Evolutionary conservation across 1,140 invertebrate species (phyloP).

Genomic region (Tetragonula clypearis): DNA sequence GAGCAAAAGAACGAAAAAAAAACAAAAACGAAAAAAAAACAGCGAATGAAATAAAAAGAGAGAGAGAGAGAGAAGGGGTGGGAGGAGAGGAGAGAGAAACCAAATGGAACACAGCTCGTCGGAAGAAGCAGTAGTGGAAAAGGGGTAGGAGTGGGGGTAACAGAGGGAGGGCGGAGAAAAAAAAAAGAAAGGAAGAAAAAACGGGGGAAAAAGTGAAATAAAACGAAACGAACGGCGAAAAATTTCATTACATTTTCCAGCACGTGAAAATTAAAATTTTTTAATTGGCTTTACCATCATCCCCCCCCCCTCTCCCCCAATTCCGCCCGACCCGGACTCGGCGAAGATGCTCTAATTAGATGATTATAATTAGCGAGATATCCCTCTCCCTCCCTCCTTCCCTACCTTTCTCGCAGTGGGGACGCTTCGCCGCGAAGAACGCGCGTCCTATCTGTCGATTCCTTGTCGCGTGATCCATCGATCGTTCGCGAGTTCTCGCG

Average conservation of each 20-base stretch:
- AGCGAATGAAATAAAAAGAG: background rate
- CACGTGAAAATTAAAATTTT: conserved; percentile 55
- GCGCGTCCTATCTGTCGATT: background rate
- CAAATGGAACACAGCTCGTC: conserved; percentile 29
- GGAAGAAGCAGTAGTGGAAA: background rate
- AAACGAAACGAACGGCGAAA: conserved; percentile 41
- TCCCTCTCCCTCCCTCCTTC: background rate
- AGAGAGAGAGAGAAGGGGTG: background rate
- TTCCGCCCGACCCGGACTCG: conserved; percentile 21
- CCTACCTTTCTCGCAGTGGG: no score
- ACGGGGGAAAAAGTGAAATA: background rate
- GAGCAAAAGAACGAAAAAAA: conserved; percentile 16
- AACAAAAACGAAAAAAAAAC: background rate
- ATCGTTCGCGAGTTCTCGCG: background rate
- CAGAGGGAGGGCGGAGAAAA: background rate
- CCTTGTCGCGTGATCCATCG: background rate
- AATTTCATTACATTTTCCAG: conserved; percentile 57
- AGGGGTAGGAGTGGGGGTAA: background rate
- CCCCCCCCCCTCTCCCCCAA: background rate
- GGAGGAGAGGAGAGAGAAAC: background rate
- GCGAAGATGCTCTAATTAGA: conserved; percentile 50
- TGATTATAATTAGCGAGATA: conserved; percentile 47
- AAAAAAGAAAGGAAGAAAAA: background rate
- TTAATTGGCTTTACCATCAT: conserved; percentile 53
- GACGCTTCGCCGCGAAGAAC: background rate